Conservation (phyloP, 2,888 invertebrate genomes). For the Macropis europaea region DNA sequence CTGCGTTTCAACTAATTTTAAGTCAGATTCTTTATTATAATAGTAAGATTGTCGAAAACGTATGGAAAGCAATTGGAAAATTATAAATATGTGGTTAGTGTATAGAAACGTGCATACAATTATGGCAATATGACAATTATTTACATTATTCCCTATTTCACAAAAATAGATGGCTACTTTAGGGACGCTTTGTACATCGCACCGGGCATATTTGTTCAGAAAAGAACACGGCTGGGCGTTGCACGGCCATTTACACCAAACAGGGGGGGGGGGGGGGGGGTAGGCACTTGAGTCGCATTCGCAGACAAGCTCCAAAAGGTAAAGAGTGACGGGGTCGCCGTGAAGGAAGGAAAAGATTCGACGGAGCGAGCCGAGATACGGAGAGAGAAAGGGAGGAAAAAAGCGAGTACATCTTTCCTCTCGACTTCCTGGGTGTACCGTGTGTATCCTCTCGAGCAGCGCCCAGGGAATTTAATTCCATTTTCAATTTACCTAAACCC, state of each 20-base stretch:
- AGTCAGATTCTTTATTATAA: too few relatives aligned
- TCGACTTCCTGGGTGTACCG: constrained; percentile 50
- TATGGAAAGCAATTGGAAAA: too few relatives aligned
- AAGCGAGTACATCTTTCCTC: constrained; percentile 56
- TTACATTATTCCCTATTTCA: too few relatives aligned
- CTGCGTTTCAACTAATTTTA: too few relatives aligned
- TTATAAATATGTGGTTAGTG: too few relatives aligned
- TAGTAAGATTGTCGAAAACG: too few relatives aligned
- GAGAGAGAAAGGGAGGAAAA: background rate
- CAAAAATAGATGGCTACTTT: too few relatives aligned
- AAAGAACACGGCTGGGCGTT: constrained; percentile 28
- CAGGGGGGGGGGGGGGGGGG: background rate
- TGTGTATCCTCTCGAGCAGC: constrained; percentile 61
- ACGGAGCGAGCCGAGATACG: background rate
- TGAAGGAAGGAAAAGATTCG: background rate
- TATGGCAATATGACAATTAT: too few relatives aligned
- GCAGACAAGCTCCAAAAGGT: constrained; percentile 47
- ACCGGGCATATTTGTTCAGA: constrained; percentile 33
- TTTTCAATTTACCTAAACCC: constrained; percentile 74
- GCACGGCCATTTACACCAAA: constrained; percentile 45
- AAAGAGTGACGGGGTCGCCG: constrained; percentile 2
- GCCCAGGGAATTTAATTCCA: constrained; percentile 72
- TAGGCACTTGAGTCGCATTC: constrained; percentile 35
- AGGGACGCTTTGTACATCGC: too few relatives aligned
- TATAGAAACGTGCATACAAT: too few relatives aligned